Conservation (phyloP, 1,140 invertebrate genomes). For the Drosophila bocki region DNA sequence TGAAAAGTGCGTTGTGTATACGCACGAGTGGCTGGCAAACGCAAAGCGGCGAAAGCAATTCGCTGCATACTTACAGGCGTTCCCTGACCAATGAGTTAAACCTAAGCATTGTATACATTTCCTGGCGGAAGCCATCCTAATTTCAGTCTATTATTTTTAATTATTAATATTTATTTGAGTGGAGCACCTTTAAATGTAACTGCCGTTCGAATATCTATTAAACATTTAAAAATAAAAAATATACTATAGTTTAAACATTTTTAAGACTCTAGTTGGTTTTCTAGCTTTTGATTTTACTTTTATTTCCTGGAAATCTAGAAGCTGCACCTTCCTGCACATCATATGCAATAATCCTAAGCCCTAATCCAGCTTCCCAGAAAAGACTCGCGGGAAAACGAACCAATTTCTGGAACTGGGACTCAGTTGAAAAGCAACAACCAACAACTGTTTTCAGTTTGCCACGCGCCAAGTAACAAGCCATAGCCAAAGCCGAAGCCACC, state of each 20-base stretch:
- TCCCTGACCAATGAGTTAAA: background rate
- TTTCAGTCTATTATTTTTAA: background rate
- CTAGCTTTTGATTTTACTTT: background rate
- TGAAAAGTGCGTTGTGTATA: constrained; percentile 26
- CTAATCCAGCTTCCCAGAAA: background rate
- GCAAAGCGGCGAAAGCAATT: constrained; percentile 1
- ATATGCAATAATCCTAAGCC: background rate
- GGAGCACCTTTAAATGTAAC: too few species aligned
- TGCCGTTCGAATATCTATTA: too few species aligned
- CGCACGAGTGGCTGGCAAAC: constrained; percentile 40
- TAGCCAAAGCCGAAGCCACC: background rate
- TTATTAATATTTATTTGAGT: too few species aligned
- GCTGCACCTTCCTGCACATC: background rate
- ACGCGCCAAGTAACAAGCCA: constrained; percentile 37
- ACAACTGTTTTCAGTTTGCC: constrained; percentile 52
- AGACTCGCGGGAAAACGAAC: background rate
- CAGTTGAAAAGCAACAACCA: background rate
- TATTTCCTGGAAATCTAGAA: background rate
- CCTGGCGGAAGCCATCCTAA: background rate
- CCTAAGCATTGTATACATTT: background rate
- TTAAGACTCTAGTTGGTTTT: background rate
- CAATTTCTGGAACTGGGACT: background rate
- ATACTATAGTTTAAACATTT: background rate
- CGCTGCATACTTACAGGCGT: constrained; percentile 22
- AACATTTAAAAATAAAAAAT: too few species aligned